Conservation (phyloP, 2,797 vertebrate species). For the Epinephelus coioides region DNA sequence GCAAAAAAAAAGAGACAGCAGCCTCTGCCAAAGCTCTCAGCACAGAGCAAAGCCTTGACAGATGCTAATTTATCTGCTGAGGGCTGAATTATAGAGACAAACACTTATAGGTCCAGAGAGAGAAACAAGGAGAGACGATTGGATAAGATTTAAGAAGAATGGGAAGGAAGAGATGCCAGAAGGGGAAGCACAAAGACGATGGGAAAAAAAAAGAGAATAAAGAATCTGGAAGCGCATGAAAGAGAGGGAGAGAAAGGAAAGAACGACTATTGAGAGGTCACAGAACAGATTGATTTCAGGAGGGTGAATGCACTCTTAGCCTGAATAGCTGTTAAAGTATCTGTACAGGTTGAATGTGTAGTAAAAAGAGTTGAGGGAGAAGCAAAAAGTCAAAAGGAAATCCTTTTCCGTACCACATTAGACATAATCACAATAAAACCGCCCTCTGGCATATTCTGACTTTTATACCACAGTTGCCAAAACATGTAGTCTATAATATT, state of each 20-base stretch:
- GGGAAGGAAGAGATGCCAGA: constrained; percentile 13
- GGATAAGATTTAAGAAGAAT: constrained; percentile 42
- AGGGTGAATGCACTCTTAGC: background rate
- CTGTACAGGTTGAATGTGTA: constrained; percentile 10
- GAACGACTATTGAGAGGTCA: constrained; percentile 34
- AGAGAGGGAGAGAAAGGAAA: constrained; percentile 14
- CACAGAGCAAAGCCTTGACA: constrained; percentile 57
- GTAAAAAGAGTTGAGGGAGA: constrained; percentile 1
- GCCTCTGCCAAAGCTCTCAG: constrained; percentile 64
- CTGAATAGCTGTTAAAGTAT: constrained; percentile 24
- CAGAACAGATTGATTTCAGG: constrained; percentile 15
- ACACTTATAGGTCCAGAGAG: constrained; percentile 43
- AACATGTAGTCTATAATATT: background rate
- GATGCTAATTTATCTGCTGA: constrained; percentile 73
- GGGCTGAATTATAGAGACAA: constrained; percentile 70
- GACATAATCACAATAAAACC: constrained; percentile 19
- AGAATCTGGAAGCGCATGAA: constrained; percentile 12
- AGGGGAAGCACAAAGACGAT: constrained; percentile 8
- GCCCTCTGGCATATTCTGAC: background rate
- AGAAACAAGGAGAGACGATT: constrained; percentile 26
- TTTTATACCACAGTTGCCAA: constrained; percentile 17
- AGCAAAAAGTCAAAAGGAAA: background rate
- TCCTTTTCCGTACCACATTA: background rate
- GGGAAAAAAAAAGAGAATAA: background rate
- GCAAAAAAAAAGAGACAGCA: constrained; percentile 17